Conservation (phyloP, 2,797 vertebrate species). For the Amniataba percoides region DNA sequence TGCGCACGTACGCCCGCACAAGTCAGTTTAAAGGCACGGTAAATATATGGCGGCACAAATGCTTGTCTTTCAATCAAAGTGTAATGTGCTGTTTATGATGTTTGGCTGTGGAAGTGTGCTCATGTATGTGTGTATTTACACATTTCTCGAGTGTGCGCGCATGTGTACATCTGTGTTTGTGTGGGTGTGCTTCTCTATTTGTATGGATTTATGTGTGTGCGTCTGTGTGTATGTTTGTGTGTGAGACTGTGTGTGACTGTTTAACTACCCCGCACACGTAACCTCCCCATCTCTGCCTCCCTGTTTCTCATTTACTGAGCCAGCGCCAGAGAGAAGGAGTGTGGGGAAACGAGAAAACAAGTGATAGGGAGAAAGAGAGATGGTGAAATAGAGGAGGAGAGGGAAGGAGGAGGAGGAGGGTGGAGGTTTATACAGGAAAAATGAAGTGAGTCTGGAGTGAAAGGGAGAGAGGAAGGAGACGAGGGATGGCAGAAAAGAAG, state of each 20-base stretch:
- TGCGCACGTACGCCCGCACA: neutral
- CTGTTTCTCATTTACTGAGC: slow-evolving; percentile 89
- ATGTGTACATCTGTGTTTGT: slow-evolving; percentile 5
- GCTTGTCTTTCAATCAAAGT: slow-evolving; percentile 74
- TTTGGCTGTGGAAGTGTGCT: slow-evolving; percentile 61
- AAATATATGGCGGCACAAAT: slow-evolving; percentile 69
- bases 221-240: no score
- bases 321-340: slow-evolving; percentile 74
- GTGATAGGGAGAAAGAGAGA: slow-evolving; percentile 66
- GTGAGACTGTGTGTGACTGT: slow-evolving; percentile 70
- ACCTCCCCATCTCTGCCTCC: slow-evolving; percentile 86
- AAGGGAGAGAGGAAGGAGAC: slow-evolving; percentile 54
- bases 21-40: slow-evolving; percentile 58
- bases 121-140: slow-evolving; percentile 51
- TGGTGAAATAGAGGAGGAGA: slow-evolving; percentile 59
- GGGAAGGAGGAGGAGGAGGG: slow-evolving; percentile 31
- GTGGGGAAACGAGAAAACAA: slow-evolving; percentile 81
- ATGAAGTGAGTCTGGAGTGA: slow-evolving; percentile 72
- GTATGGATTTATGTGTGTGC: slow-evolving; percentile 72
- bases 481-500: slow-evolving; percentile 45
- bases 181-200: slow-evolving; percentile 48
- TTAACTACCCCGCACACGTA: slow-evolving; percentile 88
- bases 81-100: slow-evolving; percentile 75
- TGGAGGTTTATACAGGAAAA: slow-evolving; percentile 65
- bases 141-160: slow-evolving; percentile 30